These are phyloP conservation scores for Dyspetes luteomarginatus DNA, from an alignment of 2,888 invertebrate species.

Conservation along the genomic window DNA sequence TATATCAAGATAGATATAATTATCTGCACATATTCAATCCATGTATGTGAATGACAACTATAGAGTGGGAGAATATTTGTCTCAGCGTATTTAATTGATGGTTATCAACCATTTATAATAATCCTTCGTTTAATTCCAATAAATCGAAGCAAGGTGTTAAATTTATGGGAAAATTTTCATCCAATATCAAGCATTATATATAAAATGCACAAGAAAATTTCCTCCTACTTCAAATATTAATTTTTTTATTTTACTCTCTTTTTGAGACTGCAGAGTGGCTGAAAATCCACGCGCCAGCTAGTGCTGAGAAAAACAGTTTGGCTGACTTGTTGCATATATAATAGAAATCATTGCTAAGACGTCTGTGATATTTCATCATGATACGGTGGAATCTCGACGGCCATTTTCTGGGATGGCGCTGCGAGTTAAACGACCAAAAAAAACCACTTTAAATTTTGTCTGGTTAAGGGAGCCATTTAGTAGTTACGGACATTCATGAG, in stretches of 20 bases:
- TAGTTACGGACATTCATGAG: constrained; percentile 70
- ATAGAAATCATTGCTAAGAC: constrained; percentile 17
- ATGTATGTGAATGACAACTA: too few relatives aligned
- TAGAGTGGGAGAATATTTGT: too few relatives aligned
- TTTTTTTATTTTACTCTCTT: background rate
- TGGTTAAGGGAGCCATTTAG: constrained; percentile 1
- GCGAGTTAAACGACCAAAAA: background rate
- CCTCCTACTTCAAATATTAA: background rate
- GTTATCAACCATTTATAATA: too few relatives aligned
- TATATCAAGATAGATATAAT: too few relatives aligned
- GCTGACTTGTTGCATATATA: constrained; percentile 5
- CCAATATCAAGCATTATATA: too few relatives aligned
- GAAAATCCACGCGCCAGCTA: background rate
- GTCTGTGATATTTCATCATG: constrained; percentile 7
- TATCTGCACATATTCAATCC: too few relatives aligned
- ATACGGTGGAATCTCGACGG: background rate
- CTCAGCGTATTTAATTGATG: too few relatives aligned
- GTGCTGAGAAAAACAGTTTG: background rate
- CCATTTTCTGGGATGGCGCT: background rate
- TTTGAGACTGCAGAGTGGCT: background rate
- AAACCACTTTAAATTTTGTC: constrained; percentile 45
- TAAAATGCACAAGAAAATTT: too few relatives aligned
- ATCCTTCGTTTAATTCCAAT: too few relatives aligned
- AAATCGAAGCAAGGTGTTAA: too few relatives aligned
- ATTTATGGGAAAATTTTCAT: too few relatives aligned